phyloP scores from a whole-genome alignment of 1,140 invertebrate genomes.

The Conopomorpha cramerella region DNA sequence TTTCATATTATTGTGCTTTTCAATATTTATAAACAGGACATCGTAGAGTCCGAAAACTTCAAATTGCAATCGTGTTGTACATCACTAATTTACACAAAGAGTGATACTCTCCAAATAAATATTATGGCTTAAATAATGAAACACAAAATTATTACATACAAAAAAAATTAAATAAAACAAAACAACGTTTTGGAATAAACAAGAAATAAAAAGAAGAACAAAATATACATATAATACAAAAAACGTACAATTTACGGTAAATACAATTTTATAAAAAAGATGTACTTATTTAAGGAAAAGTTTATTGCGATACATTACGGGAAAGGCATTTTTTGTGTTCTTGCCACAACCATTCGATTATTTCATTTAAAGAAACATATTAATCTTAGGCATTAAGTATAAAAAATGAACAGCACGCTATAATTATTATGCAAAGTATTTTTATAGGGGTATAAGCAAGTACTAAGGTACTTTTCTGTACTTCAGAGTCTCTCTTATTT shows the following conservation, averaged over 20 bases:
- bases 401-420: neutral
- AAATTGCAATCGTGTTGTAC: constrained; percentile 26
- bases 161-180: constrained; percentile 20
- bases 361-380: neutral
- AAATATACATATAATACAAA: constrained; percentile 2
- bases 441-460: too few relatives aligned
- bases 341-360: neutral
- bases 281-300: neutral
- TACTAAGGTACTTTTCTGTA: too few relatives aligned
- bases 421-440: neutral
- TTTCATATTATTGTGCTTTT: constrained; percentile 51
- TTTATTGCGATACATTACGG: neutral
- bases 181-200: constrained; percentile 12
- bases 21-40: constrained; percentile 41
- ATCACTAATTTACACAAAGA: constrained; percentile 36
- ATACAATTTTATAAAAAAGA: neutral
- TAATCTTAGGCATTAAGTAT: too few relatives aligned
- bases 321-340: neutral
- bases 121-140: constrained; percentile 36
- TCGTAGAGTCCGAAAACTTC: constrained; percentile 22
- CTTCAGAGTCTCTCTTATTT: too few relatives aligned
- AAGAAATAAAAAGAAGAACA: constrained; percentile 4
- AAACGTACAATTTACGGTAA: neutral
- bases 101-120: too few relatives aligned
- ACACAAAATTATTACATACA: constrained; percentile 35